Base-by-base conservation (phyloP, 2,888 invertebrate species). In the Papilio elwesi region DNA sequence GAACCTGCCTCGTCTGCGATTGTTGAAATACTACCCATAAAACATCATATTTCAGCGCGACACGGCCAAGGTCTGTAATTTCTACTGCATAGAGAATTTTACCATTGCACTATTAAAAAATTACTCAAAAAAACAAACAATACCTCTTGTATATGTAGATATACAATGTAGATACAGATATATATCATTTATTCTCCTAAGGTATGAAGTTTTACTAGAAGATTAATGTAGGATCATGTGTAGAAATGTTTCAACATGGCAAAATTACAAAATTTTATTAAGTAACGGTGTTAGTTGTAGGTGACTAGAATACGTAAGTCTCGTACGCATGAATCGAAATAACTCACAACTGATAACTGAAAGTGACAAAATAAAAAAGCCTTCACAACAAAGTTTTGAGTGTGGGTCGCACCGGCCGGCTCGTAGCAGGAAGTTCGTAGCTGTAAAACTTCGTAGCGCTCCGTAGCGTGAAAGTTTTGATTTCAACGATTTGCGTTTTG, bases 381-480 rank as follows among this genome's bases (percentile, higher is more conserved):
- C 91, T 88, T 88, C 85, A 86, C 84, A 91, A 92, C 90, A 92
- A 93, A 93, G 92, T 93, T 93, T 91, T 89, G 92, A 91, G 92
- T 90, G 88, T 87, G 87, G 85, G 88, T 88, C 90, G 89, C 91
- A 91, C 90, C 91, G 88, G 83, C 83, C 82, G 87, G 74, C 78
- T 77, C 92, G 93, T 93, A 93, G 93, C 92, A 92, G 93, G 93
- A 93, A 93, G 93, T 93, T 93, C 89, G 93, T 93, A 93, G 93
- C 92, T 87, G 91, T 92, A 91, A 93, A 93, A 93, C 93, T 93
- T 93, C 91, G 93, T 93, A 93, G 92, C 92, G 91, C 89, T 90
- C 89, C 91, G 93, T 92, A 92, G 93, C 92, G 93, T 92, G 93
- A 93, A 93, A 93, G 93, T 93, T 93, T 93, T 93, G 93, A 93